Conservation (phyloP, 2,888 invertebrate genomes). For the Watsonalla cultraria region DNA sequence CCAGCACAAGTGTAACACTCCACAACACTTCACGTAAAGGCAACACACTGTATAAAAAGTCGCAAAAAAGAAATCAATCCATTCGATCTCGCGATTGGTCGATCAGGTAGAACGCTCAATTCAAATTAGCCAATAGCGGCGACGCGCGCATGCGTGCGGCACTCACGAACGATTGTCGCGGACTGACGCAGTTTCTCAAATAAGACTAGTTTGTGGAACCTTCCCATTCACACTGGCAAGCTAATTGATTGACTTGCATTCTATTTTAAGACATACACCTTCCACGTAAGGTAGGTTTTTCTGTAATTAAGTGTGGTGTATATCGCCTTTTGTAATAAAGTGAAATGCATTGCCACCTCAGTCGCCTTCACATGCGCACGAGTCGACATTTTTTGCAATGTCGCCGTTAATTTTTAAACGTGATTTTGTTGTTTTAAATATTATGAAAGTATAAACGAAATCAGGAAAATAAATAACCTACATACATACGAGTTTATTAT, state of each 20-base stretch:
- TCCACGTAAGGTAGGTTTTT: conserved; percentile 6
- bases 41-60: conserved; percentile 55
- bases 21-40: conserved; percentile 55
- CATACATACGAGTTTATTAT: background rate
- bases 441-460: conserved; percentile 1
- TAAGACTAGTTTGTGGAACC: conserved; percentile 57
- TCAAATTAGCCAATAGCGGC: conserved; percentile 50
- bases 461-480: background rate
- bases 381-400: conserved; percentile 63
- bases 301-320: conserved; percentile 8
- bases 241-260: conserved; percentile 24
- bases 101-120: conserved; percentile 51
- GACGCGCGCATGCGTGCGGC: conserved; percentile 49
- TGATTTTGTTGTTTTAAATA: conserved; percentile 22
- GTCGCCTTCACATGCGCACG: conserved; percentile 71
- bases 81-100: conserved; percentile 61
- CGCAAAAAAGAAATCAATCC: conserved; percentile 63
- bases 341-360: conserved; percentile 54
- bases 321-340: conserved; percentile 24
- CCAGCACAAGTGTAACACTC: conserved; percentile 33
- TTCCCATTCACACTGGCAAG: conserved; percentile 65
- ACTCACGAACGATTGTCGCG: conserved; percentile 57
- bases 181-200: conserved; percentile 67
- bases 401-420: conserved; percentile 48
- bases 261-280: conserved; percentile 18